Percentiles rank a stretch among this genome's conserved stretches.
Conservation (phyloP, 2,888 invertebrate genomes). For the Ormia ochracea region DNA sequence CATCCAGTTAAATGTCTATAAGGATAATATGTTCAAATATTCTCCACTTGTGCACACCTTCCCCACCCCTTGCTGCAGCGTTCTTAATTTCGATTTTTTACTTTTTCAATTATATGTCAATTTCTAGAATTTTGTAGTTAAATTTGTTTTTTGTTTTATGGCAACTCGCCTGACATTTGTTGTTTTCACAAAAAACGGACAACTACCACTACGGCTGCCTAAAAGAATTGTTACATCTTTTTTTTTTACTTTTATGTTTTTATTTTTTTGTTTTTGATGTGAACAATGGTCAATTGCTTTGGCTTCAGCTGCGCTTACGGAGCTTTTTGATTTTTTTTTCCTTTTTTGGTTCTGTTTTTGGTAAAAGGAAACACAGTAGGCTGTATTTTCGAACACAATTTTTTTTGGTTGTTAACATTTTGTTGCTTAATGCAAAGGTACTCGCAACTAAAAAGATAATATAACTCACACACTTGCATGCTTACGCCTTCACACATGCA, state of each 20-base stretch:
- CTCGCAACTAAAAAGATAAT: background rate
- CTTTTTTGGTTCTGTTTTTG: background rate
- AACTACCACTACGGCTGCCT: background rate
- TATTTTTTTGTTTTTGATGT: background rate
- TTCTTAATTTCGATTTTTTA: slow-evolving; percentile 24
- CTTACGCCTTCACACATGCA: too few species aligned
- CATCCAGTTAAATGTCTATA: slow-evolving; percentile 44
- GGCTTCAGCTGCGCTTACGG: slow-evolving; percentile 45
- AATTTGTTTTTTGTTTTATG: slow-evolving; percentile 36
- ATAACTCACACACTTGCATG: slow-evolving; percentile 1
- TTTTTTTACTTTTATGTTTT: background rate
- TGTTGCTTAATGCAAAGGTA: slow-evolving; percentile 27
- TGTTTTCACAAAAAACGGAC: background rate
- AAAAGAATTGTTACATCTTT: background rate
- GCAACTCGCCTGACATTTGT: slow-evolving; percentile 40
- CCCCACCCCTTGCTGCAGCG: background rate
- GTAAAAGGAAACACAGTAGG: slow-evolving; percentile 19
- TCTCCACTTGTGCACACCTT: background rate
- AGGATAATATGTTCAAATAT: slow-evolving; percentile 37
- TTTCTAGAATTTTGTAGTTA: slow-evolving; percentile 52
- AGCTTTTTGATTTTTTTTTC: too few species aligned
- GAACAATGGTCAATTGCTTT: slow-evolving; percentile 61
- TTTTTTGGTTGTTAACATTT: slow-evolving; percentile 14
- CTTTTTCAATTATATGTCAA: slow-evolving; percentile 5
- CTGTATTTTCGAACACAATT: background rate